phyloP scores from a whole-genome alignment of 1,140 invertebrate genomes.

The Mercenaria mercenaria region DNA sequence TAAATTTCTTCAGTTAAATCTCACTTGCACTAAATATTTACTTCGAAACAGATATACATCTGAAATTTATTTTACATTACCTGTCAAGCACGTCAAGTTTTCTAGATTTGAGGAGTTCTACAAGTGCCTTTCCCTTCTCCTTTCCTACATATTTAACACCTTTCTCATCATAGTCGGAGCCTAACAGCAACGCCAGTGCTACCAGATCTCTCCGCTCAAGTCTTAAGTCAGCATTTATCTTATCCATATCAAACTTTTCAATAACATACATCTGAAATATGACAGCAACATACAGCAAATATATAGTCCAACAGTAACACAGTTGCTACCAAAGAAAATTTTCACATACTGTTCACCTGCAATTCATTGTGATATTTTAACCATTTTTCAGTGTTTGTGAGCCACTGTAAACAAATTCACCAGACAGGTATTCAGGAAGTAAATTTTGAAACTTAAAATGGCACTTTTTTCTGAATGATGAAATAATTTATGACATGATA shows the following conservation, averaged over 20 bases:
- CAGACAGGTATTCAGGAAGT: no score
- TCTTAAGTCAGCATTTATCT: neutral
- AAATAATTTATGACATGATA: no score
- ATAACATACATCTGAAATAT: neutral
- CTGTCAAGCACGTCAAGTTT: neutral
- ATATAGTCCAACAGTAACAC: neutral
- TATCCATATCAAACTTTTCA: neutral
- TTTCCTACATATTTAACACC: conserved; percentile 9
- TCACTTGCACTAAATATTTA: no score
- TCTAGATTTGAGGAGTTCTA: neutral
- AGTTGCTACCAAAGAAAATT: neutral
- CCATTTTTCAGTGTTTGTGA: neutral
- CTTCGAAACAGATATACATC: no score
- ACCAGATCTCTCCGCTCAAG: conserved; percentile 9
- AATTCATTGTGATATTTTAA: neutral
- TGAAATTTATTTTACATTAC: no score
- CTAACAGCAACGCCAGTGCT: neutral
- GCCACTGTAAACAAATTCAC: no score
- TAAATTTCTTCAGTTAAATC: no score
- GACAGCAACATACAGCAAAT: neutral
- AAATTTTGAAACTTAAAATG: no score
- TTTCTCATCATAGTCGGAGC: conserved; percentile 28
- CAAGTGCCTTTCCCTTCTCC: neutral
- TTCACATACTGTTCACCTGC: neutral
- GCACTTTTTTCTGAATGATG: no score